phyloP scores from a whole-genome alignment of 2,888 invertebrate species.

The Apamea crenata region DNA sequence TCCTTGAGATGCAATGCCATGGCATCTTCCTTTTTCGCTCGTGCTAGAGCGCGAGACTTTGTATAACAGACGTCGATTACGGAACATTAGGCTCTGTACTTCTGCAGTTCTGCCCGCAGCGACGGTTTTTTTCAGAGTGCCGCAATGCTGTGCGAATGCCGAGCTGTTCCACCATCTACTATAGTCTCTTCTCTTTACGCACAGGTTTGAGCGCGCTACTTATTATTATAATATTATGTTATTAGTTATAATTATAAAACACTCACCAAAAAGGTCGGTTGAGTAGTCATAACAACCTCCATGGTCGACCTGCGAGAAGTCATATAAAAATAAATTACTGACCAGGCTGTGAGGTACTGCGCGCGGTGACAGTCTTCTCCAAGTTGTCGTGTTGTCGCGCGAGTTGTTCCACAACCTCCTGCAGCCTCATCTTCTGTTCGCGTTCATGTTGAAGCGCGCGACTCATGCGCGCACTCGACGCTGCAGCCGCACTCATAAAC shows the following conservation, averaged over 20 bases:
- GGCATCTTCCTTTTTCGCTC: neutral
- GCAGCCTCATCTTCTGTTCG: slow-evolving; percentile 97
- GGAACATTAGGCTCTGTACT: neutral
- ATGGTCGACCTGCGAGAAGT: neutral
- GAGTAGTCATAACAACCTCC: neutral
- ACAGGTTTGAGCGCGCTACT: neutral
- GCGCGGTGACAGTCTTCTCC: slow-evolving; percentile 96
- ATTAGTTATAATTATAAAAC: neutral
- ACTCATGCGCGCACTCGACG: slow-evolving; percentile 97
- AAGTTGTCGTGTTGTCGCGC: slow-evolving; percentile 99
- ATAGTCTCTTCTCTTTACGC: neutral
- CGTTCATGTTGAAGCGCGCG: slow-evolving; percentile 98
- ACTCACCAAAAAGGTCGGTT: neutral
- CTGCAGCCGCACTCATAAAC: slow-evolving; percentile 96
- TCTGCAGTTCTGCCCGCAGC: neutral
- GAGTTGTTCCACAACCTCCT: slow-evolving; percentile 99
- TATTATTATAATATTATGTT: neutral
- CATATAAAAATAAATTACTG: slow-evolving; percentile 26
- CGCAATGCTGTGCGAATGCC: neutral
- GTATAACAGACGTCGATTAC: neutral
- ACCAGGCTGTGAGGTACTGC: slow-evolving; percentile 78
- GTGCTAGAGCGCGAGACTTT: neutral
- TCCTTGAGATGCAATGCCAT: neutral
- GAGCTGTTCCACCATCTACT: neutral
- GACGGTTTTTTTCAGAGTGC: no score